phyloP scores from a whole-genome alignment of 1,140 invertebrate genomes.

The Lanistes nyassanus region DNA sequence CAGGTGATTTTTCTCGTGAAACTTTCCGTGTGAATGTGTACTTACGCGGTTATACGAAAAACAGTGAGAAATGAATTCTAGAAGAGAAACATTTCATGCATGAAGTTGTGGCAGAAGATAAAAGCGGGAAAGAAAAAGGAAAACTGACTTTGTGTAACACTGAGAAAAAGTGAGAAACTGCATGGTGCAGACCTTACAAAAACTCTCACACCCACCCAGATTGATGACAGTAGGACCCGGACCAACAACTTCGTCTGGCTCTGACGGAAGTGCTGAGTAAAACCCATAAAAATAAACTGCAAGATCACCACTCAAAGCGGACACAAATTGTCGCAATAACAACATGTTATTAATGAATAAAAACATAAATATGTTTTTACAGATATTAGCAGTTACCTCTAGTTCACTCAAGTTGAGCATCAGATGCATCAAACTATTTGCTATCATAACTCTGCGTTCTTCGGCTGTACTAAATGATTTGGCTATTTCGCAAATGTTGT shows the following conservation, averaged over 20 bases:
- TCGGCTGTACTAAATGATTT: too few relatives aligned
- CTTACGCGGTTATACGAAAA: too few relatives aligned
- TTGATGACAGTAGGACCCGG: slow-evolving; percentile 17
- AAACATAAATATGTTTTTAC: not conserved
- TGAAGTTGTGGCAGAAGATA: not conserved
- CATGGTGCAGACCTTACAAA: too few relatives aligned
- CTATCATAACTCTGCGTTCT: too few relatives aligned
- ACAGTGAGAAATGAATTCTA: too few relatives aligned
- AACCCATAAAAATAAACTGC: not conserved
- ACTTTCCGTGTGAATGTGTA: too few relatives aligned
- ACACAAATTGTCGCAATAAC: not conserved
- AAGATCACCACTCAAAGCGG: not conserved
- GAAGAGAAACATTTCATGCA: too few relatives aligned
- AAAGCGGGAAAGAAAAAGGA: not conserved
- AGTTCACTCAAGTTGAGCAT: too few relatives aligned
- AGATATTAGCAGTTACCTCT: too few relatives aligned
- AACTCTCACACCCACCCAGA: slow-evolving; percentile 6
- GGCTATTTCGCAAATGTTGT: too few relatives aligned
- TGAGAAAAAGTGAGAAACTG: not conserved
- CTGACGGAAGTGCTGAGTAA: not conserved
- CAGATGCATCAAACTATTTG: too few relatives aligned
- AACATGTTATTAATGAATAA: not conserved
- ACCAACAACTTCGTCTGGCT: not conserved
- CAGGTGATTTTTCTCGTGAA: too few relatives aligned
- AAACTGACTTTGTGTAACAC: not conserved